These are phyloP conservation scores for Meloidogyne exigua DNA, from an alignment of 1,140 invertebrate genomes.

Conservation along the genomic window DNA sequence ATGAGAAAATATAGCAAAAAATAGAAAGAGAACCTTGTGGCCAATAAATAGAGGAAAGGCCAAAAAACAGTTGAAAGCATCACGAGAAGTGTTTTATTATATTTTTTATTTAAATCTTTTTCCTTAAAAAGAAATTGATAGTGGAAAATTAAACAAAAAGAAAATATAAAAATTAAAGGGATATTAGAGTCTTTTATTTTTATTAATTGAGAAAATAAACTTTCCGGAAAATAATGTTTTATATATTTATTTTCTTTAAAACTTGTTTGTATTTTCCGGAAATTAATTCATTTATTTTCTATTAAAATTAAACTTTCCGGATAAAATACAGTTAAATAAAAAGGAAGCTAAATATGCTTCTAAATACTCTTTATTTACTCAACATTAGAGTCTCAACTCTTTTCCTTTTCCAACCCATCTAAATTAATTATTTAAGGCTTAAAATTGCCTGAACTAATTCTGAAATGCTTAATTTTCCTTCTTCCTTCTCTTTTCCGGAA, in stretches of 20 bases:
- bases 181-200: too few species aligned
- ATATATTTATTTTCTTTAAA: too few species aligned
- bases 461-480: conserved; percentile 15
- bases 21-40: background rate
- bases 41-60: background rate
- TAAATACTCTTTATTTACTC: too few species aligned
- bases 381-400: background rate
- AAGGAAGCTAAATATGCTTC: too few species aligned
- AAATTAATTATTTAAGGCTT: background rate
- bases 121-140: background rate
- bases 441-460: conserved; percentile 16
- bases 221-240: background rate
- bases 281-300: too few species aligned
- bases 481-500: conserved; percentile 6
- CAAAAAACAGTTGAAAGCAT: background rate
- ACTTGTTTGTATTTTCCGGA: too few species aligned
- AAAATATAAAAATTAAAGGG: background rate
- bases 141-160: background rate
- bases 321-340: too few species aligned
- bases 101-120: background rate
- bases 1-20: background rate
- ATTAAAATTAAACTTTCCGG: too few species aligned
- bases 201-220: background rate
- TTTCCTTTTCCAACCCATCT: background rate
- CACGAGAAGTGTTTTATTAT: background rate